Evolutionary conservation across 2,888 invertebrate species (phyloP).

Genomic region (Tipula lateralis): DNA sequence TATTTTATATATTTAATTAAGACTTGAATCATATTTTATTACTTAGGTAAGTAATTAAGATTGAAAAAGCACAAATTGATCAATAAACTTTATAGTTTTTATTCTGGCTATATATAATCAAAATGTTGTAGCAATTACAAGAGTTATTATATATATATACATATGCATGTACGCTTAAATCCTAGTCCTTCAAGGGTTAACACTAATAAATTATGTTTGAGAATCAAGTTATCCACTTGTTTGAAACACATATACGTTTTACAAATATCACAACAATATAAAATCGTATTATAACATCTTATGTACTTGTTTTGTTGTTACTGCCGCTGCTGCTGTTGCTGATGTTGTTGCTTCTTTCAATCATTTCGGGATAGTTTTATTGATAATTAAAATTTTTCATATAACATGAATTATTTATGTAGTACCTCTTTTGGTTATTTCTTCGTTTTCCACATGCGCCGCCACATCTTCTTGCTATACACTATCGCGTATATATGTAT

Average conservation of each 20-base stretch:
- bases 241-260: background rate
- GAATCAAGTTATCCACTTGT: background rate
- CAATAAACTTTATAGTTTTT: background rate
- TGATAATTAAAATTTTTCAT: background rate
- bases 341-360: background rate
- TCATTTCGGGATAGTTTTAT: background rate
- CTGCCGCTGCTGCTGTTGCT: background rate
- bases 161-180: background rate
- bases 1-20: background rate
- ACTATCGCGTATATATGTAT: background rate
- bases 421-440: background rate
- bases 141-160: background rate
- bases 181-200: background rate
- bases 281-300: background rate
- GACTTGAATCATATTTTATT: background rate
- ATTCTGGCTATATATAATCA: background rate
- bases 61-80: background rate
- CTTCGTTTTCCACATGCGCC: background rate
- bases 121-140: background rate
- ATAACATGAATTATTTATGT: background rate
- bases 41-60: background rate
- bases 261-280: background rate
- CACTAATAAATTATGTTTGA: background rate
- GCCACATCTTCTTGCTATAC: background rate
- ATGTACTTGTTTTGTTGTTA: background rate